Evolutionary conservation across 2,888 invertebrate genomes (phyloP).

Genomic region (Mayetiola destructor): DNA sequence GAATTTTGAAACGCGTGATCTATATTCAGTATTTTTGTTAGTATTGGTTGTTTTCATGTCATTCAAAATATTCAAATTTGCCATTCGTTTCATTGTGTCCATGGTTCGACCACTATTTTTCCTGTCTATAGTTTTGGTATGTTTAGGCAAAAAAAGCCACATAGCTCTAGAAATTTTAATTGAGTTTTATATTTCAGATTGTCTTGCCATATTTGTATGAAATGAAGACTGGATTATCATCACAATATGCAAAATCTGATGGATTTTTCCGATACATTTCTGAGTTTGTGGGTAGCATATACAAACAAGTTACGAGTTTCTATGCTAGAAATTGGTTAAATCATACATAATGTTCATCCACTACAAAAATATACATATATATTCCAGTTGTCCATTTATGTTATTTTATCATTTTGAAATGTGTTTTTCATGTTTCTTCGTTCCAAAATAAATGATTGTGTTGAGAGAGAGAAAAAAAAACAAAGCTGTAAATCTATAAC

Average conservation of each 20-base stretch:
- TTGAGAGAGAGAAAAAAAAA: too few species aligned
- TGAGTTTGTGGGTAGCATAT: neutral
- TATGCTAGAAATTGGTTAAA: neutral
- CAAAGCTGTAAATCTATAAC: too few species aligned
- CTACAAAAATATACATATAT: too few species aligned
- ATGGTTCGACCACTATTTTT: neutral
- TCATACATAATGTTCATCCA: too few species aligned
- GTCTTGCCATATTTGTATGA: neutral
- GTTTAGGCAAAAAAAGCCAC: neutral
- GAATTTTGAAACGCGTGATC: slow-evolving; percentile 3
- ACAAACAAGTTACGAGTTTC: neutral
- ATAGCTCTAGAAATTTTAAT: neutral
- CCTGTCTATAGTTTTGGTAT: neutral
- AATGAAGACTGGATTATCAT: neutral
- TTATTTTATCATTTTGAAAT: too few species aligned
- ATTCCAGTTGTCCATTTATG: too few species aligned
- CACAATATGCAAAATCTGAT: neutral
- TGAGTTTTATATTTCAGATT: neutral
- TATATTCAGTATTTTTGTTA: neutral
- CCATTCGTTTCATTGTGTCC: neutral
- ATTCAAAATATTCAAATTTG: neutral
- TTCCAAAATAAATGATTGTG: too few species aligned
- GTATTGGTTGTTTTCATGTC: neutral
- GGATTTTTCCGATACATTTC: neutral
- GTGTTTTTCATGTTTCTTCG: too few species aligned